A percentile compares a stretch with the other conserved stretches of the same genome.
Conservation (phyloP, 1,140 invertebrate species). For the Caenorhabditis tropicalis region DNA sequence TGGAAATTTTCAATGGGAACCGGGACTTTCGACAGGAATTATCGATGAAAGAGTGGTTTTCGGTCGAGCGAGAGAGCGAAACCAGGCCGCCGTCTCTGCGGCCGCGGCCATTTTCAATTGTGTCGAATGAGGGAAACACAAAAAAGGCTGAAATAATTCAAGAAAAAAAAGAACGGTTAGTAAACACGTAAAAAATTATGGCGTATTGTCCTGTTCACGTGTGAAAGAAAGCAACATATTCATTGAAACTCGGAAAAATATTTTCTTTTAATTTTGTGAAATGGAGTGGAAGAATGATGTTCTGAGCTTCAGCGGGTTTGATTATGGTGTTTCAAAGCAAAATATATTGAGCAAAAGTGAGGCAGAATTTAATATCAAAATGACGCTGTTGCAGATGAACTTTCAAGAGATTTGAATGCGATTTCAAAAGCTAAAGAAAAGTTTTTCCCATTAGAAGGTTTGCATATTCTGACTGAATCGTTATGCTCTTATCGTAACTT, state of each 20-base stretch:
- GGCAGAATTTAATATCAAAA: not conserved
- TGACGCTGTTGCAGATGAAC: not conserved
- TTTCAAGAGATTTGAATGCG: not conserved
- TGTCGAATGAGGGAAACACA: not conserved
- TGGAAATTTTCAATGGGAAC: not conserved
- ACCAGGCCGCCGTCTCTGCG: not conserved
- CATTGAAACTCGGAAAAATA: not conserved
- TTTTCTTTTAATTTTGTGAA: not conserved
- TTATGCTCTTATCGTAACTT: not conserved
- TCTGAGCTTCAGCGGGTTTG: slow-evolving; percentile 26
- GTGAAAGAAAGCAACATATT: not conserved
- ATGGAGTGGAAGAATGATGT: slow-evolving; percentile 34
- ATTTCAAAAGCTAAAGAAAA: not conserved
- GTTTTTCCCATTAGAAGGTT: not conserved
- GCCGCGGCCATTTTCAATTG: not conserved
- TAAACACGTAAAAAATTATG: too few species aligned
- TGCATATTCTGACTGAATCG: not conserved
- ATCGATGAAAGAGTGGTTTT: slow-evolving; percentile 40
- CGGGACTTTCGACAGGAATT: not conserved
- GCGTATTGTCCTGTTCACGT: not conserved
- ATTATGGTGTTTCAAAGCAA: not conserved
- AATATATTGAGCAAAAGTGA: not conserved
- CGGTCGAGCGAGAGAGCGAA: not conserved
- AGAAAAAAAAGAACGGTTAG: not conserved
- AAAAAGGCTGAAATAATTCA: too few species aligned